phyloP scores from a whole-genome alignment of 2,888 invertebrate genomes.

The Gymnocheta viridis region DNA sequence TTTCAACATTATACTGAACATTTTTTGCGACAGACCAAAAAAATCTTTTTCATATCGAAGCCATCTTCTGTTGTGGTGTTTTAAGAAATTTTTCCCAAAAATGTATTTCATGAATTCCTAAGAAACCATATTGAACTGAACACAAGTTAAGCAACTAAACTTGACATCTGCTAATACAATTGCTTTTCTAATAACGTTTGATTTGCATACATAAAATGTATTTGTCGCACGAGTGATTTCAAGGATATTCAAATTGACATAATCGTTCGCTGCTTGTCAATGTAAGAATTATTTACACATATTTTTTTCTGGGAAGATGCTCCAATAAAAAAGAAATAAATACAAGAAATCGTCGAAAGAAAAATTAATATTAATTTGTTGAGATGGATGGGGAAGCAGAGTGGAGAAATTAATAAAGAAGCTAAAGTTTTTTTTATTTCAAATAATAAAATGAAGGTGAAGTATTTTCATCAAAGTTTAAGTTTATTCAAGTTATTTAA shows the following conservation, averaged over 20 bases:
- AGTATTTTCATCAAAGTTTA: no score
- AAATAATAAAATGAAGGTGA: no score
- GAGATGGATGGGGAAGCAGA: not conserved
- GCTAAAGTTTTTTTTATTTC: no score
- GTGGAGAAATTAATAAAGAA: not conserved
- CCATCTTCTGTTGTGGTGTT: not conserved
- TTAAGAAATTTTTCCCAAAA: not conserved
- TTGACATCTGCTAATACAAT: not conserved
- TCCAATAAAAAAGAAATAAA: not conserved
- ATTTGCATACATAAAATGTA: not conserved
- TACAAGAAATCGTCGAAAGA: not conserved
- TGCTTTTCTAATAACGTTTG: not conserved
- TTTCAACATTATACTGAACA: not conserved
- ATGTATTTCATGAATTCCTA: not conserved
- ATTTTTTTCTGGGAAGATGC: not conserved
- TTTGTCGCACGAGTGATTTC: not conserved
- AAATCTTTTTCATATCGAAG: not conserved
- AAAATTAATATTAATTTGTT: not conserved
- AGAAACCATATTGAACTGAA: not conserved
- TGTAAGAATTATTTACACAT: not conserved
- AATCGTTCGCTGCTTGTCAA: not conserved
- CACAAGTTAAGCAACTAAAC: not conserved
- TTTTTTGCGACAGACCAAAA: not conserved
- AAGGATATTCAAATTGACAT: not conserved
- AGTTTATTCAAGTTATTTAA: no score